Evolutionary conservation across 2,113 vertebrate genomes (phyloP), one percentile per base, ranked within the genome.

Genomic region (Xyliphius kryptos): DNA sequence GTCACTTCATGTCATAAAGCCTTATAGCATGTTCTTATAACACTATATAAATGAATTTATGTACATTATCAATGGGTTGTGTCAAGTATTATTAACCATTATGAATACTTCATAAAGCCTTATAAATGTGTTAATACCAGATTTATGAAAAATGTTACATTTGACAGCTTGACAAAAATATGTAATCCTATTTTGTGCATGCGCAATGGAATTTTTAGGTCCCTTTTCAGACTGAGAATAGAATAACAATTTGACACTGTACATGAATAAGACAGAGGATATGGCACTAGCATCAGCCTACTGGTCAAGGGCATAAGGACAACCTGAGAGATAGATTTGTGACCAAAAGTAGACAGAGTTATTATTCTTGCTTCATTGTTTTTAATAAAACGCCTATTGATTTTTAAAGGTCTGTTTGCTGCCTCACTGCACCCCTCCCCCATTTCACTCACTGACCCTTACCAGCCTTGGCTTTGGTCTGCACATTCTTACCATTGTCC

Each of bases 221-320:
- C 32, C 51, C 58, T 54, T 59, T 60, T 63, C 54, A 72, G 70
- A 63, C 60, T 14, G 53, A 22, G 26, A 36, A 37, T 16, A 3
- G 50, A 56, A 68, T 21, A 13, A 37, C 70, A 47, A 16, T 14
- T 47, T 12, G 10, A 41, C 20, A 17, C 26, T 43, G 44, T 32
- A 63, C 37, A 12, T 58, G 41, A 59, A 32, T 3, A n/a, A 22
- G 49, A 71, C 51, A 54, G 44, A 22, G 13, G 44, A 22, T 40
- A 10, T 6, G 54, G 49, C 52, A 21, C 19, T 4, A 6, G 38
- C 21, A 16, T 32, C 54, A 58, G 44, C 14, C 20, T 12, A 5
- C 43, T 32, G 54, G 41, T 68, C 43, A 52, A 51, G 63, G 57
- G 36, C 43, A 16, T n/a, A 15, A 58, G 48, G 64, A 63, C 53